Conservation (phyloP, 2,113 vertebrate genomes). For the Psittacara wagleri region DNA sequence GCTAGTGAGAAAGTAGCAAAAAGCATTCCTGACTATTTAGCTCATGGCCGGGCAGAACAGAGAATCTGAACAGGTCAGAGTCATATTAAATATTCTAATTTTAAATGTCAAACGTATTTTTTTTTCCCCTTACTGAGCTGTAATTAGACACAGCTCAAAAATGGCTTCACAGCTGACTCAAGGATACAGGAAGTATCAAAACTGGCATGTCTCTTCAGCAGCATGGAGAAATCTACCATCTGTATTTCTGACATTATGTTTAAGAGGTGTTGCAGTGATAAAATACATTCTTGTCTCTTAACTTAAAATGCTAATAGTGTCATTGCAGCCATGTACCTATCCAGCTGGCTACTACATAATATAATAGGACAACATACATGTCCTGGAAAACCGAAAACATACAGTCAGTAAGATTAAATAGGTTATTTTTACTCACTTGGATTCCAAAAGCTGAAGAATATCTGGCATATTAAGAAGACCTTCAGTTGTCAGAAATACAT, state of each 20-base stretch:
- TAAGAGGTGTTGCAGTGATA: neutral
- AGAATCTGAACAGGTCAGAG: neutral
- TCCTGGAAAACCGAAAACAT: neutral
- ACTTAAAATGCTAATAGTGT: neutral
- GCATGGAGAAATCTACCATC: neutral
- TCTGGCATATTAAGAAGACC: conserved; percentile 80
- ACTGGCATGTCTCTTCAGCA: neutral
- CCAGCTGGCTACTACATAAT: neutral
- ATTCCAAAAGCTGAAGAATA: conserved; percentile 87
- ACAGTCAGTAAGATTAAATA: neutral
- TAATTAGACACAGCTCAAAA: neutral
- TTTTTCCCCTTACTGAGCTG: neutral
- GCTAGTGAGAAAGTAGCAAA: neutral
- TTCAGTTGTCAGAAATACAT: conserved; percentile 86
- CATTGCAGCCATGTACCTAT: neutral
- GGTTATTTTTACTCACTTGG: conserved; percentile 76
- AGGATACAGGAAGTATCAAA: neutral
- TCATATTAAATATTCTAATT: neutral
- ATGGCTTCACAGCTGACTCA: neutral
- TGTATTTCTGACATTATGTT: neutral
- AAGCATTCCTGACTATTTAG: neutral
- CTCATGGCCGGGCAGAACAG: neutral
- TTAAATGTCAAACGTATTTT: neutral
- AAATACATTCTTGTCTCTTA: neutral
- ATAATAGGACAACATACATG: neutral